Evolutionary conservation across 1,140 invertebrate genomes (phyloP).

Genomic region (Dinothrombium tinctorium): DNA sequence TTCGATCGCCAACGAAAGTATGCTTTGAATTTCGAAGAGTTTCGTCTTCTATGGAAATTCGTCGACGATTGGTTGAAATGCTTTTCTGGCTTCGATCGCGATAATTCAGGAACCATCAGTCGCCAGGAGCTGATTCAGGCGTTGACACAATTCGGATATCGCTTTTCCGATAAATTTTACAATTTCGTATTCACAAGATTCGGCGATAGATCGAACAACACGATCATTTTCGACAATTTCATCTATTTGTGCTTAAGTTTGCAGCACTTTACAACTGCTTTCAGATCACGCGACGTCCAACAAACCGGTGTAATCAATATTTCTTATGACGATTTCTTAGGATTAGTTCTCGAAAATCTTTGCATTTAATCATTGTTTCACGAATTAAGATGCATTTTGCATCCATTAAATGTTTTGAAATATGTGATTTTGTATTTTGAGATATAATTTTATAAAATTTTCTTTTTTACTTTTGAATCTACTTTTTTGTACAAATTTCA

Average conservation of each 20-base stretch:
- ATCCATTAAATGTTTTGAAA: too few relatives aligned
- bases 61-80: slow-evolving; percentile 89
- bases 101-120: slow-evolving; percentile 69
- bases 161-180: slow-evolving; percentile 56
- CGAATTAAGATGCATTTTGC: too few relatives aligned
- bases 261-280: slow-evolving; percentile 66
- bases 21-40: slow-evolving; percentile 80
- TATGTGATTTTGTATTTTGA: too few relatives aligned
- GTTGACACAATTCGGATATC: slow-evolving; percentile 61
- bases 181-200: slow-evolving; percentile 71
- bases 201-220: slow-evolving; percentile 56
- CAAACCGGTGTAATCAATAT: slow-evolving; percentile 83
- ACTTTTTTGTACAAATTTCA: too few relatives aligned
- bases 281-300: slow-evolving; percentile 68
- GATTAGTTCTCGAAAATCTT: too few relatives aligned
- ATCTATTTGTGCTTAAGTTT: slow-evolving; percentile 83
- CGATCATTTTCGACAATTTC: slow-evolving; percentile 81
- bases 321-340: slow-evolving; percentile 92
- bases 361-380: too few relatives aligned
- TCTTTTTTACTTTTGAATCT: too few relatives aligned
- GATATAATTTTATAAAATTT: too few relatives aligned
- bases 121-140: slow-evolving; percentile 65
- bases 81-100: slow-evolving; percentile 45
- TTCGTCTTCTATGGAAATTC: slow-evolving; percentile 86
- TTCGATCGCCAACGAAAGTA: slow-evolving; percentile 58